Conservation (phyloP, 2,888 invertebrate species). For the Cephus nigrinus region DNA sequence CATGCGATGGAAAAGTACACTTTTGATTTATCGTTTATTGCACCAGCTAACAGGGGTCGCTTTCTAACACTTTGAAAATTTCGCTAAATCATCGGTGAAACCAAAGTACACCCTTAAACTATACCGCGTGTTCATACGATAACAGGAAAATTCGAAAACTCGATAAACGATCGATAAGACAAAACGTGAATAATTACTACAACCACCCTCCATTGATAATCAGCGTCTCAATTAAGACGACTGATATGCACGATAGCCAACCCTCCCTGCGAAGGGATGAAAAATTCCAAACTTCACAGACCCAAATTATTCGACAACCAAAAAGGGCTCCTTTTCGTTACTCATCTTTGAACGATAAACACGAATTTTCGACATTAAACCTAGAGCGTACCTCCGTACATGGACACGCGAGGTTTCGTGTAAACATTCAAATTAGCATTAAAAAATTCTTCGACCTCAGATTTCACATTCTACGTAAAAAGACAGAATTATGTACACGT, state of each 20-base stretch:
- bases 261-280: background rate
- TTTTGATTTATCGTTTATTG: slow-evolving; percentile 60
- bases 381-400: background rate
- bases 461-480: background rate
- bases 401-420: background rate
- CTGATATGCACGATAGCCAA: background rate
- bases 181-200: background rate
- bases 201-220: background rate
- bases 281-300: no score
- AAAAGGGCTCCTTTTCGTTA: no score
- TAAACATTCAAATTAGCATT: background rate
- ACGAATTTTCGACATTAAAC: background rate
- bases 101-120: background rate
- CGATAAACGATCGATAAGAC: background rate
- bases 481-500: background rate
- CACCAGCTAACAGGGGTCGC: slow-evolving; percentile 15
- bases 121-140: background rate
- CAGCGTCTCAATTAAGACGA: background rate
- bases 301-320: no score
- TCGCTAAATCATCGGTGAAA: background rate
- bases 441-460: background rate
- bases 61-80: background rate
- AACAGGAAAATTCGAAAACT: background rate
- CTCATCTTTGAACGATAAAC: background rate
- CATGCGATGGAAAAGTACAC: slow-evolving; percentile 28